Conservation (phyloP, 2,888 invertebrate genomes). For the Sphecodes monilicornis region DNA sequence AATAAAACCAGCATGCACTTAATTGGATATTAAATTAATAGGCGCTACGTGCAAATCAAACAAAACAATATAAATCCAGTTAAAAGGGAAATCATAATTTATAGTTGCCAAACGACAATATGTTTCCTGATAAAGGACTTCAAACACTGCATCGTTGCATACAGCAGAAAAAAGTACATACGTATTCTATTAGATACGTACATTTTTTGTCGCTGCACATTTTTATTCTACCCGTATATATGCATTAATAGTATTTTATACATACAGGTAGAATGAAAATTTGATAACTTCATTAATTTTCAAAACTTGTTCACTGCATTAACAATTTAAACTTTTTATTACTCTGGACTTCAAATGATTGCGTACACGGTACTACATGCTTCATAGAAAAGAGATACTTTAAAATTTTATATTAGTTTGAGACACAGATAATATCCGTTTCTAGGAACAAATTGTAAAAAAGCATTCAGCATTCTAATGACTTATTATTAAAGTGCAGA, state of each 20-base stretch:
- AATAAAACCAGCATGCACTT: slow-evolving; percentile 66
- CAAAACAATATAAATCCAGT: slow-evolving; percentile 66
- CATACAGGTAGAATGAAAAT: too few species aligned
- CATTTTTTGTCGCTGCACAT: background rate
- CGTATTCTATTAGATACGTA: background rate
- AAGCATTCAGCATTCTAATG: background rate
- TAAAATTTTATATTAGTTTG: too few species aligned
- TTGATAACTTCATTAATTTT: too few species aligned
- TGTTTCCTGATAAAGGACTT: slow-evolving; percentile 35
- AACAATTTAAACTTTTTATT: background rate
- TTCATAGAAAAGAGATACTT: background rate
- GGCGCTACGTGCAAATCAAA: slow-evolving; percentile 67
- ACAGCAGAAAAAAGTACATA: background rate
- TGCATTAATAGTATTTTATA: too few species aligned
- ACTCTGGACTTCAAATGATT: background rate
- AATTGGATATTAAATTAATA: slow-evolving; percentile 72
- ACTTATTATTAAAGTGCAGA: too few species aligned
- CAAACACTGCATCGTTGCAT: background rate
- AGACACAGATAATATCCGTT: too few species aligned
- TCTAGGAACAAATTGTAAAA: background rate
- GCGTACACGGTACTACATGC: too few species aligned
- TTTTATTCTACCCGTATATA: background rate
- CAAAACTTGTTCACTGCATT: background rate
- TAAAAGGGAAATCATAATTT: slow-evolving; percentile 67
- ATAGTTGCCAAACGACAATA: slow-evolving; percentile 34